Evolutionary conservation across 2,888 invertebrate genomes (phyloP), one percentile per base, ranked within the genome.

Genomic region (Leucophenga montana): DNA sequence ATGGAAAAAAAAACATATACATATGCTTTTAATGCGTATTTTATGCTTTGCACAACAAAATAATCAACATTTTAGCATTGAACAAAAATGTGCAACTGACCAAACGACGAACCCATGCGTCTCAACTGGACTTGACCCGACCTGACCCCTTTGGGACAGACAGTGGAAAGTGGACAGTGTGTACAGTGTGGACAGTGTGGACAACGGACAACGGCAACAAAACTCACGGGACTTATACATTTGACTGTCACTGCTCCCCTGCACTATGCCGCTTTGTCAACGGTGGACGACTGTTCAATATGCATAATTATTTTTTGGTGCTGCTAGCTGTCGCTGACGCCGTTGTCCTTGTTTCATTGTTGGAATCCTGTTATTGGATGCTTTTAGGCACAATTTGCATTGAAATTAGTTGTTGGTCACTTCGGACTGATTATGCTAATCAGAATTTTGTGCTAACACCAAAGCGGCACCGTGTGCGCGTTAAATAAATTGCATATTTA

Each of bases 391-490:
- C 33, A 59, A 69, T 69, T 69, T 66, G 59, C 66, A 69, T 66
- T 66, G 65, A 66, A 69, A 69, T 66, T 69, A 56, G 69, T 33
- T 59, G 59, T 39, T 59, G 39, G 64, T 48, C 70, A 57, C 67
- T 71, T 62, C 16, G 61, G 67, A 31, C 67, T 71, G 67, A 73
- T 71, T 73, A 71, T 71, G 68, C 68, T 73, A 73, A 73, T 73
- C 68, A 59, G 33, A 59, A 33, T 39, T 16, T 53, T 13, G 22
- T 13, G 22, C 57, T 20, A 31, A 57, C 27, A 57, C 18, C 27
- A 57, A 22, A 57, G n/a, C 57, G 22, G n/a, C 22, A 22, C n/a
- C 20, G 27, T 18, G 16, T 22, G n/a, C n/a, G 22, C 27, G 50
- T n/a, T 18, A 50, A 64, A 16, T 44, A 18, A 33, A 27, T 39